Base-by-base conservation (phyloP, 2,888 invertebrate species). In the Ormyrus rosae region DNA sequence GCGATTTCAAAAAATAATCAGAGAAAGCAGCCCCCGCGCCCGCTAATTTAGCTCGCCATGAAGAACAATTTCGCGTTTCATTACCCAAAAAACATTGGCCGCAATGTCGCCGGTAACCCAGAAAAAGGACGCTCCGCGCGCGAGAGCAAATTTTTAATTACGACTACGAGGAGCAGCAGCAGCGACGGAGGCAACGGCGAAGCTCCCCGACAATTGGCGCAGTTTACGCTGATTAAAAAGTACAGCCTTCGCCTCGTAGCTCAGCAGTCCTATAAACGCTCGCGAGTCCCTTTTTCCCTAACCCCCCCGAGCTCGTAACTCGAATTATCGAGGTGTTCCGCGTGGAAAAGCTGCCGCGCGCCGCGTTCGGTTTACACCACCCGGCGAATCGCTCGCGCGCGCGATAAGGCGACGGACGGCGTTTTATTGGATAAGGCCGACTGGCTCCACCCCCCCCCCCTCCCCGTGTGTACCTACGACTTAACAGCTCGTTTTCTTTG, bases 401-500 rank as follows among this genome's bases (percentile, higher is more conserved):
- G 55, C 51, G 67, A 60, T 45, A 72, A 72, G n/a, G 63, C 48
- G 61, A 34, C 45, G 50, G 53, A 4, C 13, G 34, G 9, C 13
- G 34, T 80, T 80, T 76, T 80, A 80, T 80, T 80, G 76, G 72
- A 72, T 56, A 56, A 77, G 63, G 34, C n/a, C 50, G 10, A 48
- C 19, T 6, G 13, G n/a, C 13, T 46, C 34, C n/a, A n/a, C n/a
- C 19, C 19, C 19, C 19, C 19, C 2, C 34, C 19, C 19, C 19
- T 2, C 2, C 34, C 45, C 67, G 11, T 11, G n/a, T 51, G 63
- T 10, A 45, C 4, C 19, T 46, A 11, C 82, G 84, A 84, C 83
- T 86, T 86, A 88, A 86, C 86, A 83, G 86, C 83, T 86, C 85
- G 85, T 88, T 86, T 84, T 85, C 85, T 85, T 87, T 87, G 86